Evolutionary conservation across 1,140 invertebrate species (phyloP), one percentile per base, ranked within the genome.

Genomic region (Penaeus indicus): DNA sequence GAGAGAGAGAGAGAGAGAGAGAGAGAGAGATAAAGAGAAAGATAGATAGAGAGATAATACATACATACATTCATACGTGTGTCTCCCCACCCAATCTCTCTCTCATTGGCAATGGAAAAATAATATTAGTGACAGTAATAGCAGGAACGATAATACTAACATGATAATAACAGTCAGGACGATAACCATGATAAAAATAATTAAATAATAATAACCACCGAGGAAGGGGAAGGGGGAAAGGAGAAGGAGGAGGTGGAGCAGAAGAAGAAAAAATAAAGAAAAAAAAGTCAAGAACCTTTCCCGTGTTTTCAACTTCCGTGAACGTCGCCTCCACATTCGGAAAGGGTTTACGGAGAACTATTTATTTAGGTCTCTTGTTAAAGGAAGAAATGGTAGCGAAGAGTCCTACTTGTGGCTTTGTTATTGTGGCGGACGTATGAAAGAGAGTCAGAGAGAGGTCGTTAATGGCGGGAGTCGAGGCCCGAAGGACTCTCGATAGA

Each of bases 1-100:
- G 75, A 78, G 75, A 78, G 75, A 78, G 75, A 78, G 75, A 78
- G 75, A 78, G 75, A 78, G 75, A 78, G 75, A 78, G 75, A 78
- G 75, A 78, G 75, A 78, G 75, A 78, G 75, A 78, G 75, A 78
- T 32, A 77, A 42, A 77, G 75, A 77, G 75, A 77, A 42, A 77
- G 32, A 78, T 42, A 54, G 13, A 13, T 32, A 32, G 32, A 32
- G 32, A 32, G 32, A 32, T 32, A 32, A 32, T 32, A 32, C 32
- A 32, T 32, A 27, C 77, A 78, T 54, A 78, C 75, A 78, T 47
- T 19, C 75, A 78, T 47, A 78, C 75, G 54, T 47, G 54, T 47
- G 54, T 47, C 38, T 47, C 38, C 75, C 27, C 79, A 81, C 79
- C 54, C 78, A 81, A 5, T 32, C 32, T 32, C 32, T 32, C 32